Conservation (phyloP, 1,140 invertebrate genomes). For the Drosophila albomicans region DNA sequence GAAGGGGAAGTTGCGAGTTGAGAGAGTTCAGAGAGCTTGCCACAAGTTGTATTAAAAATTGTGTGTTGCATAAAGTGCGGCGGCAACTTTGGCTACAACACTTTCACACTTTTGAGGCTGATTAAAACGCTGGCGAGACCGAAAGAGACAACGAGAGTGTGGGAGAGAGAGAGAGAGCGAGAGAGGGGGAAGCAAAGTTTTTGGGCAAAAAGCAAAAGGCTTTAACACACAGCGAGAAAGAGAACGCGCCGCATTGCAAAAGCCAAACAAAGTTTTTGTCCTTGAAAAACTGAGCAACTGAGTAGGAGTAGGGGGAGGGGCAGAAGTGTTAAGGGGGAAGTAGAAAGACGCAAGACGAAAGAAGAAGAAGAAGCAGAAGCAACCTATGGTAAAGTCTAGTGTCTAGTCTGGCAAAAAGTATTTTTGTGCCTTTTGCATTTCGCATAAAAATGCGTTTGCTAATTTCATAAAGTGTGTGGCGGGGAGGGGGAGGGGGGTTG, state of each 20-base stretch:
- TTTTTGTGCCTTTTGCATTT: conserved; percentile 67
- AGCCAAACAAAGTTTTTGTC: conserved; percentile 76
- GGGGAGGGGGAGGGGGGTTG: not conserved
- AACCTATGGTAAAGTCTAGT: conserved; percentile 47
- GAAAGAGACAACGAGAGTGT: not conserved
- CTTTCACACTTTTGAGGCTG: conserved; percentile 19
- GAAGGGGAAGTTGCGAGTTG: not conserved
- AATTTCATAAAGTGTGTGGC: conserved; percentile 70
- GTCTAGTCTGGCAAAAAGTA: conserved; percentile 51
- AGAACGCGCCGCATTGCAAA: conserved; percentile 57
- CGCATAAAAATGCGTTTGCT: conserved; percentile 78
- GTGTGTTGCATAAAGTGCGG: conserved; percentile 15
- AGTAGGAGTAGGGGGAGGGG: conserved; percentile 9
- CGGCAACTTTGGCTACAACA: conserved; percentile 18
- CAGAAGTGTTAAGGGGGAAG: not conserved
- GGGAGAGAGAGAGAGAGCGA: conserved; percentile 5
- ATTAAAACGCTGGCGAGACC: conserved; percentile 12
- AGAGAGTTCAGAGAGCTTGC: not conserved
- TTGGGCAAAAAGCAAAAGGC: conserved; percentile 66
- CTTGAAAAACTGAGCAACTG: conserved; percentile 66
- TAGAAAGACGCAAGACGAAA: not conserved
- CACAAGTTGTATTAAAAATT: conserved; percentile 18
- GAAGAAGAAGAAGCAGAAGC: conserved; percentile 4
- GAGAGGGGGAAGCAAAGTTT: conserved; percentile 50
- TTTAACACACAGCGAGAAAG: conserved; percentile 49